A percentile compares a stretch with the other conserved stretches of the same genome.
Evolutionary conservation across 1,140 invertebrate species (phyloP).

Genomic region (Carposina sasakii): DNA sequence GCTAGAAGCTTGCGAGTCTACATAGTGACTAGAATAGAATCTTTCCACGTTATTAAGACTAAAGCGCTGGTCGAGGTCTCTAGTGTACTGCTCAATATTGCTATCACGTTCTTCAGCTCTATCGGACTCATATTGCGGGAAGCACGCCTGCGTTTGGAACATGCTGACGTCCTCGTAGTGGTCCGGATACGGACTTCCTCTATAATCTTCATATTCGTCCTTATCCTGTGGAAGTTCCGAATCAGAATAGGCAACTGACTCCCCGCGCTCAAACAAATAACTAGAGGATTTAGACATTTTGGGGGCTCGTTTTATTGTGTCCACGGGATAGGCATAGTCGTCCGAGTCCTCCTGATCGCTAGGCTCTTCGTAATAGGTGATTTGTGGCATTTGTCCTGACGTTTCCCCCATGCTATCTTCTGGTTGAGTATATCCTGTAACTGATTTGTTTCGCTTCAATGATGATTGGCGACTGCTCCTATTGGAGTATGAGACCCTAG

Average conservation of each 20-base stretch:
- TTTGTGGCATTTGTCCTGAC: conserved; percentile 42
- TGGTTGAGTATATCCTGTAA: conserved; percentile 38
- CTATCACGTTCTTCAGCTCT: conserved; percentile 30
- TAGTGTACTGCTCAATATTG: conserved; percentile 41
- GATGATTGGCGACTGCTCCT: conserved; percentile 63
- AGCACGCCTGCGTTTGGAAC: conserved; percentile 69
- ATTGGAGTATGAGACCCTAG: conserved; percentile 56
- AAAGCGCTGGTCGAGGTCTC: conserved; percentile 60
- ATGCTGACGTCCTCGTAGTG: conserved; percentile 62
- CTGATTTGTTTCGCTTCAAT: conserved; percentile 50
- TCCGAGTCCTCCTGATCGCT: conserved; percentile 67
- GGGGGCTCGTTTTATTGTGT: conserved; percentile 69
- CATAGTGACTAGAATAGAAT: conserved; percentile 66
- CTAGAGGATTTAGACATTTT: conserved; percentile 59
- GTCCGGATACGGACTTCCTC: conserved; percentile 62
- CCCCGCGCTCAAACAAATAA: conserved; percentile 58
- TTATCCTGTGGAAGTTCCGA: conserved; percentile 61
- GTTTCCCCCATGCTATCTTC: conserved; percentile 47
- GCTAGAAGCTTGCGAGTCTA: conserved; percentile 65
- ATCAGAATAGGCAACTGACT: conserved; percentile 63
- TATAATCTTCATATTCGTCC: conserved; percentile 60
- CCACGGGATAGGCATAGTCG: conserved; percentile 66
- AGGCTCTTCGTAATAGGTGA: conserved; percentile 50
- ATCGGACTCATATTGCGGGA: conserved; percentile 66
- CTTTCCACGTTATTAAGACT: conserved; percentile 64